Evolutionary conservation across 2,797 vertebrate species (phyloP), one percentile per base, ranked within the genome.

Genomic region (Botia almorhae): DNA sequence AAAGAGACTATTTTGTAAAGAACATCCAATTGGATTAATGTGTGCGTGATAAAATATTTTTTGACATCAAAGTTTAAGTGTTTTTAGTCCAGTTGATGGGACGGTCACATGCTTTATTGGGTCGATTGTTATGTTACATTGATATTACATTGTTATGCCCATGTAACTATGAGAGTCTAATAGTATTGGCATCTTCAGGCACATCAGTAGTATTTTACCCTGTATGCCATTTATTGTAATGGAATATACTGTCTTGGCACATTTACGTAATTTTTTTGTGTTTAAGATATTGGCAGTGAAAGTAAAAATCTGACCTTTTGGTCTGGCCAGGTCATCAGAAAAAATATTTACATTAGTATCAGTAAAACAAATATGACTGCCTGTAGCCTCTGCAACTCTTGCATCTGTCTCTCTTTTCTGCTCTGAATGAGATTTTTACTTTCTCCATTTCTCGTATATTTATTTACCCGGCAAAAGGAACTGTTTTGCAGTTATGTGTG

Each of bases 381-480:
- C 0, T 70, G 33, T 1, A 76, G 11, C 74, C 33, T 74, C 46
- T 67, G 33, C 63, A 33, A 71, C 55, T 79, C 16, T 39, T 48
- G 2, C 56, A 67, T 64, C 48, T 53, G 55, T 43, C 77, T 65
- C 17, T 61, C 69, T 73, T 63, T 65, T 43, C 65, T 81, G 67
- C 55, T 60, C 55, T 23, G 70, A 55, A 36, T 74, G 33, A 21
- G 11, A 12, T 78, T 60, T 76, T 80, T 51, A 60, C 80, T 64
- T 60, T 80, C 83, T 74, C 76, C 53, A 75, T 63, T 83, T 53
- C 81, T 67, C 61, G 76, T 71, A 53, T 82, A 79, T 78, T 83
- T 86, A 69, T 81, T 81, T 83, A 83, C 61, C 74, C 76, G 69
- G 53, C 74, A 80, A 56, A 83, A 82, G 71, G 72, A 82, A 65